A percentile compares a stretch with the other conserved stretches of the same genome.
Evolutionary conservation across 2,797 vertebrate genomes (phyloP).

Genomic region (Mycteria americana): DNA sequence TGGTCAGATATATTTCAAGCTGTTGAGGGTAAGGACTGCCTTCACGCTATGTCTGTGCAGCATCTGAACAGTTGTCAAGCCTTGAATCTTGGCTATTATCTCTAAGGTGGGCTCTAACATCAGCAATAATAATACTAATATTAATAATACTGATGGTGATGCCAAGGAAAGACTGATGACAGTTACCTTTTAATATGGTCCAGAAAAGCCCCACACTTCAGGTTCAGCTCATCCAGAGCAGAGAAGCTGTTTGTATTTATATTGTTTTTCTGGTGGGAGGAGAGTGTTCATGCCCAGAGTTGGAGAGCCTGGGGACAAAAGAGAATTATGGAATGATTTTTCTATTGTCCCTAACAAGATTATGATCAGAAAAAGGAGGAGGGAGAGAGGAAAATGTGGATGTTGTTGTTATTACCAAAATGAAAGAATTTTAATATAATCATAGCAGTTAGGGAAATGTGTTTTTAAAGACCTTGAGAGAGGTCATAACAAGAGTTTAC

Average conservation of each 20-base stretch:
- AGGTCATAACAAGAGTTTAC: conserved; percentile 20
- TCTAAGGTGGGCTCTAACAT: neutral
- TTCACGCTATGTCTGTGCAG: neutral
- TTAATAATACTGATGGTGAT: neutral
- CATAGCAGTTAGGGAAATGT: conserved; percentile 1
- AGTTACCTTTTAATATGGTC: neutral
- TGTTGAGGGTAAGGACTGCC: neutral
- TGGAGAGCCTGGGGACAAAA: neutral
- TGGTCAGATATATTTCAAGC: neutral
- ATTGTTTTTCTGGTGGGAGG: neutral
- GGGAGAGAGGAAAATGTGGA: neutral
- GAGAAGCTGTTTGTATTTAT: neutral
- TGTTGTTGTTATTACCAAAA: conserved; percentile 4
- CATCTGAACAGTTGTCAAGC: neutral
- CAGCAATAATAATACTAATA: neutral
- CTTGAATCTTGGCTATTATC: neutral
- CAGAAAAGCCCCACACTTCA: neutral
- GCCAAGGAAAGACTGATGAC: neutral
- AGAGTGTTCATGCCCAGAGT: neutral
- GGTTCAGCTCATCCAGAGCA: neutral
- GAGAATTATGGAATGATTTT: neutral
- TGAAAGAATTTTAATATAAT: conserved; percentile 2
- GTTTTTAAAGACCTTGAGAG: conserved; percentile 49
- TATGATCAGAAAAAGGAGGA: conserved; percentile 1
- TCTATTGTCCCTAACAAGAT: neutral